phyloP scores from a whole-genome alignment of 2,888 invertebrate genomes.

The Blomia tropicalis region DNA sequence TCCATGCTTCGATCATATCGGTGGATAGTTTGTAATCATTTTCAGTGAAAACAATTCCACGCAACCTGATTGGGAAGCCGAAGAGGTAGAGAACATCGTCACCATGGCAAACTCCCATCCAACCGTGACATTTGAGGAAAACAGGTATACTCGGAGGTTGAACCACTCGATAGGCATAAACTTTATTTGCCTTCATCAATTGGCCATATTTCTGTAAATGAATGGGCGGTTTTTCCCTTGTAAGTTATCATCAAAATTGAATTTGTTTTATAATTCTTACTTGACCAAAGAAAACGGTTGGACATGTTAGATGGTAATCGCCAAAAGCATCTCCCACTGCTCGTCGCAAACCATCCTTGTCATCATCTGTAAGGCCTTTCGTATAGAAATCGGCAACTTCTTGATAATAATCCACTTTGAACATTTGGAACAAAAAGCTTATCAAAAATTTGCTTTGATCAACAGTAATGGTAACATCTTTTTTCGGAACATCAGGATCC shows the following conservation, averaged over 20 bases:
- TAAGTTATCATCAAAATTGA: no score
- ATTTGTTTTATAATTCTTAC: no score
- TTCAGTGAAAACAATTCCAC: constrained; percentile 20
- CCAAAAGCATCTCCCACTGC: constrained; percentile 11
- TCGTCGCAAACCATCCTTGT: not conserved
- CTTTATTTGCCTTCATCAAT: not conserved
- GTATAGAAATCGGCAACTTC: constrained; percentile 16
- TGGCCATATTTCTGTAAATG: not conserved
- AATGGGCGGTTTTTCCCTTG: no score
- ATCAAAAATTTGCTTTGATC: constrained; percentile 7
- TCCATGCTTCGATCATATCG: constrained; percentile 22
- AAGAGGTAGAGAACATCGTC: constrained; percentile 18
- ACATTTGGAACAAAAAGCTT: constrained; percentile 3
- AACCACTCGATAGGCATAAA: constrained; percentile 19
- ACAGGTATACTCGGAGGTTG: constrained; percentile 13
- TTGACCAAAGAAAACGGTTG: constrained; percentile 21
- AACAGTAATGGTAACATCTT: not conserved
- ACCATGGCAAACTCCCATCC: constrained; percentile 23
- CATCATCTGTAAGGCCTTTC: not conserved
- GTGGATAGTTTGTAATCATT: constrained; percentile 7
- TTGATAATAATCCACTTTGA: not conserved
- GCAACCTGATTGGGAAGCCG: constrained; percentile 19
- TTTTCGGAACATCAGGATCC: not conserved
- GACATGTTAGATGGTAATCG: constrained; percentile 19
- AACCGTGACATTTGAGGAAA: constrained; percentile 6